phyloP scores from a whole-genome alignment of 2,888 invertebrate species.

The Oasisia sp. region DNA sequence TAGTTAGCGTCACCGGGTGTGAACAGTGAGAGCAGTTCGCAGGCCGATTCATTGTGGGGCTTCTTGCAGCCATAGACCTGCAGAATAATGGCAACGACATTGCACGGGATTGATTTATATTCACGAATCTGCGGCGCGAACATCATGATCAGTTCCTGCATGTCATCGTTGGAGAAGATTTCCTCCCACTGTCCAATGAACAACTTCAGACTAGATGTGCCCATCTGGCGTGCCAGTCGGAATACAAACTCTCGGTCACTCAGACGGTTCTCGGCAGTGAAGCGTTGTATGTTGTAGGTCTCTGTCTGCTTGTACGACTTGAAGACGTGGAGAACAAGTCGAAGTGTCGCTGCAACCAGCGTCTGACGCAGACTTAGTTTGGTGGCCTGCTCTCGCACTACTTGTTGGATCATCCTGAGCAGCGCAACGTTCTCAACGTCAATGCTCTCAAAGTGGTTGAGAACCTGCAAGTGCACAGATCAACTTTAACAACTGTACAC shows the following conservation, averaged over 20 bases:
- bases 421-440: slow-evolving; percentile 21
- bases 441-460: slow-evolving; percentile 31
- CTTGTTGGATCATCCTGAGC: slow-evolving; percentile 33
- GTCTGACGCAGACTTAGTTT: slow-evolving; percentile 32
- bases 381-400: slow-evolving; percentile 32
- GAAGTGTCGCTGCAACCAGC: slow-evolving; percentile 33
- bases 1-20: slow-evolving; percentile 33
- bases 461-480: slow-evolving; percentile 20
- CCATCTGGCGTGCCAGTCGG: slow-evolving; percentile 35
- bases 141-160: slow-evolving; percentile 28
- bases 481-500: background rate
- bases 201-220: slow-evolving; percentile 31
- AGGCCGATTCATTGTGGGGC: slow-evolving; percentile 34
- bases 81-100: slow-evolving; percentile 22
- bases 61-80: slow-evolving; percentile 26
- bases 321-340: slow-evolving; percentile 32
- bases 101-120: slow-evolving; percentile 13
- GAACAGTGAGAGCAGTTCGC: slow-evolving; percentile 35
- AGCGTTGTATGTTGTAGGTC: slow-evolving; percentile 20
- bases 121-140: slow-evolving; percentile 27
- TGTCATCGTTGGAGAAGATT: slow-evolving; percentile 31
- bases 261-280: slow-evolving; percentile 23
- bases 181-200: slow-evolving; percentile 34
- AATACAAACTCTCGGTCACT: slow-evolving; percentile 35
- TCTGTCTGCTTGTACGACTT: slow-evolving; percentile 17